phyloP scores from a whole-genome alignment of 2,888 invertebrate species.

The Plebejus anna region DNA sequence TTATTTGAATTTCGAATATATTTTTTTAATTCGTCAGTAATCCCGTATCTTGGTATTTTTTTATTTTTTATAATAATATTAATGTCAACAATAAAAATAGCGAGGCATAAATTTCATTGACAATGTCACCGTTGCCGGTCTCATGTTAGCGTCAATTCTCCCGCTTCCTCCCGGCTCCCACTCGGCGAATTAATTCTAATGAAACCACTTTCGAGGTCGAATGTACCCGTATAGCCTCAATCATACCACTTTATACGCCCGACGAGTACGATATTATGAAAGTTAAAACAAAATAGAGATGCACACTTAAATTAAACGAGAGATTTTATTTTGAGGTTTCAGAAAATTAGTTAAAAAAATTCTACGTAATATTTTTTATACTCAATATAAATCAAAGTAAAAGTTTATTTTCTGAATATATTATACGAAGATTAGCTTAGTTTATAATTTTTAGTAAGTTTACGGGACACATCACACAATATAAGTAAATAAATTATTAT shows the following conservation, averaged over 20 bases:
- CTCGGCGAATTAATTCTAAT: constrained; percentile 63
- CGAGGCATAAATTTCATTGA: background rate
- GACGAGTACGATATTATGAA: background rate
- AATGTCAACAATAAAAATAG: background rate
- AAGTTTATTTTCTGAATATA: background rate
- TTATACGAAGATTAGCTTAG: too few species aligned
- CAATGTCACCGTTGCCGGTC: constrained; percentile 40
- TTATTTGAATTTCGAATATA: background rate
- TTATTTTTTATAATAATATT: background rate
- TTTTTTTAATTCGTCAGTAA: background rate
- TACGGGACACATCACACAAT: background rate
- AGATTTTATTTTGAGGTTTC: too few species aligned
- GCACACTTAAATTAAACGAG: background rate
- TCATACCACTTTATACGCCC: constrained; percentile 28
- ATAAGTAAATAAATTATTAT: background rate
- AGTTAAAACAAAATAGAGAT: background rate
- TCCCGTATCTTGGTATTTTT: background rate
- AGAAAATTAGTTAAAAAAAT: too few species aligned
- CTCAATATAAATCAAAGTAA: background rate
- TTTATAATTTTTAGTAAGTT: too few species aligned
- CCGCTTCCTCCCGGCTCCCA: constrained; percentile 67
- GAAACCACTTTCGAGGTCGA: constrained; percentile 54
- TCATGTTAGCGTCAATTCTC: constrained; percentile 67
- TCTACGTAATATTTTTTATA: background rate
- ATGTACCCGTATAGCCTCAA: constrained; percentile 48